Evolutionary conservation across 2,113 vertebrate species (phyloP).

Genomic region (Corvus hawaiiensis): DNA sequence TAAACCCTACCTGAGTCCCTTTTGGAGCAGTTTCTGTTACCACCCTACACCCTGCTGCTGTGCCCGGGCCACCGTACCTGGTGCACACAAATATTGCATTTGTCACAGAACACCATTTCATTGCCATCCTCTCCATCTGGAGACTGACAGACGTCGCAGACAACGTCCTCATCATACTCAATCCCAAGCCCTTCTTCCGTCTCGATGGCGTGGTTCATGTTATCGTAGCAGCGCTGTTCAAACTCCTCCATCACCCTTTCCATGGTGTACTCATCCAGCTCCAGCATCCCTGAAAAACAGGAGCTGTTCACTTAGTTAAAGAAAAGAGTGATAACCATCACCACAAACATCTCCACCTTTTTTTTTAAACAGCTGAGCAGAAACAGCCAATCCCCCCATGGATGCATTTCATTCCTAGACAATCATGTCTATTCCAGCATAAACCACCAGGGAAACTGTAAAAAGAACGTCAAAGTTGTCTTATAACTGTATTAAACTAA

Average conservation of each 20-base stretch:
- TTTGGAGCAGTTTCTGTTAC: neutral
- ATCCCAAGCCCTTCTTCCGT: constrained; percentile 95
- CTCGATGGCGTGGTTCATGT: constrained; percentile 91
- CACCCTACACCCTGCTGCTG: neutral
- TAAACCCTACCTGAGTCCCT: neutral
- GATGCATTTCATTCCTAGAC: neutral
- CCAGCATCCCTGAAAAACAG: constrained; percentile 72
- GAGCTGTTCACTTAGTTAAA: neutral
- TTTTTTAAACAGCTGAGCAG: neutral
- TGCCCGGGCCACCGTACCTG: constrained; percentile 75
- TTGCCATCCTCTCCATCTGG: constrained; percentile 97
- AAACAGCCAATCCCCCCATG: accelerated
- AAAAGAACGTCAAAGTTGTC: neutral
- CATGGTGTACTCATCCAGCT: constrained; percentile 89
- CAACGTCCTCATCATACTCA: constrained; percentile 96
- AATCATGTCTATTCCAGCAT: neutral
- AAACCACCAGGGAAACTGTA: neutral
- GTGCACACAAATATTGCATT: constrained; percentile 98
- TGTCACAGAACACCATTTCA: constrained; percentile 99
- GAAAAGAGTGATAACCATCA: accelerated
- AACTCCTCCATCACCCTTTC: constrained; percentile 92
- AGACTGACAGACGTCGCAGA: constrained; percentile 95
- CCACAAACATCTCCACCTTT: neutral
- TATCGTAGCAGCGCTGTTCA: constrained; percentile 88
- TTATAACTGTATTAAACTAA: neutral